Percentiles rank a stretch among this genome's conserved stretches.
Evolutionary conservation across 2,797 vertebrate genomes (phyloP).

Genomic region (Ptychadena robeensis): DNA sequence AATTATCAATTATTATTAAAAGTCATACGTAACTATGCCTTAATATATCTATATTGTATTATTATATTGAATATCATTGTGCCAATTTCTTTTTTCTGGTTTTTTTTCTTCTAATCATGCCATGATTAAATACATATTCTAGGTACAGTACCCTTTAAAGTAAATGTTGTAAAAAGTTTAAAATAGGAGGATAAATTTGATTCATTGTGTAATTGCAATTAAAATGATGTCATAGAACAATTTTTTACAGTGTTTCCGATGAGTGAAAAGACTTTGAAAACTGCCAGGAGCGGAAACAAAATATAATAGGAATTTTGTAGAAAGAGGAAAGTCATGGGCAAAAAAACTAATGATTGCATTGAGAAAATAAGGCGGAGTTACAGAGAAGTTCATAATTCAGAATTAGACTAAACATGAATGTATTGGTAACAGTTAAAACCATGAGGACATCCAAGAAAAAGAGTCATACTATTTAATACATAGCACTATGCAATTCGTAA

Average conservation of each 20-base stretch:
- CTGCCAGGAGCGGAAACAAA: slow-evolving; percentile 37
- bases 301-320: slow-evolving; percentile 16
- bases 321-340: slow-evolving; percentile 29
- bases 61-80: no score
- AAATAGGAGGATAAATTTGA: background rate
- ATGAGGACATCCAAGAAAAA: background rate
- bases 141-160: background rate
- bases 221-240: slow-evolving; percentile 33
- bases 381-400: slow-evolving; percentile 2
- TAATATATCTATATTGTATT: no score
- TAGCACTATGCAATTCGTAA: background rate
- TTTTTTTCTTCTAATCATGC: no score
- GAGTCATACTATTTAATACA: background rate
- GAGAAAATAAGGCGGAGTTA: slow-evolving; percentile 21
- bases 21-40: no score
- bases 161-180: background rate
- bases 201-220: slow-evolving; percentile 29
- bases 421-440: slow-evolving; percentile 11
- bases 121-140: no score
- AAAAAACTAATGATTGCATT: slow-evolving; percentile 3
- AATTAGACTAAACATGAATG: slow-evolving; percentile 32
- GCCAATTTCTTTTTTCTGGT: no score
- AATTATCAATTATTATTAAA: no score
- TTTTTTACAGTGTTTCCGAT: slow-evolving; percentile 16
- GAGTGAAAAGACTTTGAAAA: slow-evolving; percentile 34